Percentiles rank a stretch among this genome's conserved stretches.
Evolutionary conservation across 2,888 invertebrate genomes (phyloP).

Genomic region (Dioctria linearis): DNA sequence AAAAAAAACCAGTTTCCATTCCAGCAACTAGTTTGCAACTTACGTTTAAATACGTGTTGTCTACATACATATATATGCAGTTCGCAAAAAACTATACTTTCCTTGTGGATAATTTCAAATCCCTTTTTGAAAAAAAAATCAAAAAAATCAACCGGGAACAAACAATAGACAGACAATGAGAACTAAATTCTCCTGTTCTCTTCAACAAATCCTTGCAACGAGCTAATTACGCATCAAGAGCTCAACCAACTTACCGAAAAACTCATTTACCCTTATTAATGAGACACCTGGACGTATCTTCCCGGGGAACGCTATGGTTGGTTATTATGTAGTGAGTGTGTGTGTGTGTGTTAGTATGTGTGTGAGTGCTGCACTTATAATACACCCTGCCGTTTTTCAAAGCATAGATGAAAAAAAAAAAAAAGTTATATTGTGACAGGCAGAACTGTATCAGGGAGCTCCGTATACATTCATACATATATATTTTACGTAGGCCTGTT

Average conservation of each 20-base stretch:
- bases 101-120: not conserved
- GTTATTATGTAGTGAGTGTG: not conserved
- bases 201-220: not conserved
- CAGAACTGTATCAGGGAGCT: no score
- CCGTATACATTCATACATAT: no score
- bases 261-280: constrained; percentile 49
- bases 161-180: not conserved
- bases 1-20: not conserved
- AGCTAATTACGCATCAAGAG: constrained; percentile 10
- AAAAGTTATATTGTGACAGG: no score
- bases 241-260: constrained; percentile 17
- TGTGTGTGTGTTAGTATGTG: not conserved
- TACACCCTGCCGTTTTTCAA: no score
- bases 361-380: not conserved
- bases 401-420: no score
- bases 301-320: not conserved
- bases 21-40: not conserved
- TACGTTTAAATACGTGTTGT: not conserved
- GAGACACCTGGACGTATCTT: constrained; percentile 46
- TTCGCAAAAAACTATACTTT: not conserved
- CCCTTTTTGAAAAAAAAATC: not conserved
- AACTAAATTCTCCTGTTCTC: not conserved
- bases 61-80: not conserved
- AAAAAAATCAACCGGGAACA: no score
- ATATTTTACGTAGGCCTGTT: no score